Evolutionary conservation across 2,113 vertebrate species (phyloP), one percentile per base, ranked within the genome.

Genomic region (Sylvietta virens): DNA sequence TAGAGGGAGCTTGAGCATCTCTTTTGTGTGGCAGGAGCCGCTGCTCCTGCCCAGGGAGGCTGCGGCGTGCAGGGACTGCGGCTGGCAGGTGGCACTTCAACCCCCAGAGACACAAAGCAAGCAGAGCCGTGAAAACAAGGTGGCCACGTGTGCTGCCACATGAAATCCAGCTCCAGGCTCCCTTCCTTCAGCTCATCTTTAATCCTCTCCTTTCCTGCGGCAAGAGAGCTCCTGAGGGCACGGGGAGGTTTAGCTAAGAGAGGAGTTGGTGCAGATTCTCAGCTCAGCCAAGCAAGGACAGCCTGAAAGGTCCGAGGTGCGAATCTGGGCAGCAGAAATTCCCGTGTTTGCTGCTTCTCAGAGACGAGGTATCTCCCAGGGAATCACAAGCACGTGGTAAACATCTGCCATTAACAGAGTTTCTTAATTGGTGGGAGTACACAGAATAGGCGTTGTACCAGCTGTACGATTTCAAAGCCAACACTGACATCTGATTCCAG

Each of bases 1-100:
- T 20, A 96, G 95, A 92, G 95, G 95, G 91, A 97, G 92, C 94
- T 12, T 93, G 72, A 96, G 86, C 51, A 93, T 50, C 79, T 93
- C 72, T 94, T 81, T 51, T 70, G 51, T 14, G 44, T 13, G 35
- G 13, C 2, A 13, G 62, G 33, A 91, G 50, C 64, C 45, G 54
- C 73, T 39, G 54, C 15, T n/a, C 45, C 53, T 51, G 76, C 72
- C 51, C 37, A 23, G 62, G 82, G 80, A 39, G 30, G 18, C 27
- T 1, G 31, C 8, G 1, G 9, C 1, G 3, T 6, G 21, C 65
- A 61, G 65, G 40, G 37, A 58, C 0, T 31, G 47, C 30, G 56
- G 67, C 47, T 78, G 87, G 15, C 57, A 81, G 33, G 35, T 18
- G 7, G 35, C 39, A 44, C 67, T 58, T 70, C 31, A 58, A 35